phyloP scores from a whole-genome alignment of 1,140 invertebrate genomes.

The Apocrypta bakeri region DNA sequence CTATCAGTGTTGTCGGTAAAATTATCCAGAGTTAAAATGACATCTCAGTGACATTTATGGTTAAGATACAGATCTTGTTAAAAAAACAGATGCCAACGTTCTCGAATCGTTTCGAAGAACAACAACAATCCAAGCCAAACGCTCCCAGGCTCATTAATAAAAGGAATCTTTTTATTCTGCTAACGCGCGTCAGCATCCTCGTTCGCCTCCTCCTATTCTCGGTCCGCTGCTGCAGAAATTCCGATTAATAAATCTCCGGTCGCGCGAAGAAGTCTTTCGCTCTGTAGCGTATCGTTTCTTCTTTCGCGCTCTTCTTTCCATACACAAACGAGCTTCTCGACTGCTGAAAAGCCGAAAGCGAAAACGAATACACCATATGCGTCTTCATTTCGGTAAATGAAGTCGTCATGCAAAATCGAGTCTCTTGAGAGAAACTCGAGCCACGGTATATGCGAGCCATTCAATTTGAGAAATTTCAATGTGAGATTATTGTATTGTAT shows the following conservation, averaged over 20 bases:
- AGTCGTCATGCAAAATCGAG: conserved; percentile 6
- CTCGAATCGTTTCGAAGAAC: too few relatives aligned
- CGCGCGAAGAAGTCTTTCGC: not conserved
- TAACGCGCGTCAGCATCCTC: not conserved
- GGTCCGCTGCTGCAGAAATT: not conserved
- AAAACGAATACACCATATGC: not conserved
- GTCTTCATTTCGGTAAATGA: conserved; percentile 40
- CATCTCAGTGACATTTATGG: too few relatives aligned
- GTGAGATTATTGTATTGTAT: not conserved
- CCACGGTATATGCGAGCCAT: not conserved
- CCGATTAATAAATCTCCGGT: conserved; percentile 38
- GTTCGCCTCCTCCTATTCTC: conserved; percentile 3
- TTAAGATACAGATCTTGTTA: too few relatives aligned
- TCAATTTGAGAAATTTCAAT: not conserved
- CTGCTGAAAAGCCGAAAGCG: not conserved
- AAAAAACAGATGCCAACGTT: too few relatives aligned
- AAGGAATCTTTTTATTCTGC: not conserved
- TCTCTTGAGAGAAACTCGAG: conserved; percentile 11
- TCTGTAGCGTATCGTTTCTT: conserved; percentile 14
- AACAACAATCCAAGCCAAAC: too few relatives aligned
- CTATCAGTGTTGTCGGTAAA: too few relatives aligned
- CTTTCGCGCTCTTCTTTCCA: conserved; percentile 1
- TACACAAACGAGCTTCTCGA: not conserved
- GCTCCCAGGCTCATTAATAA: not conserved
- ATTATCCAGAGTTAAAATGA: too few relatives aligned